Evolutionary conservation across 2,113 vertebrate species (phyloP).

Genomic region (Tragulus kanchil): DNA sequence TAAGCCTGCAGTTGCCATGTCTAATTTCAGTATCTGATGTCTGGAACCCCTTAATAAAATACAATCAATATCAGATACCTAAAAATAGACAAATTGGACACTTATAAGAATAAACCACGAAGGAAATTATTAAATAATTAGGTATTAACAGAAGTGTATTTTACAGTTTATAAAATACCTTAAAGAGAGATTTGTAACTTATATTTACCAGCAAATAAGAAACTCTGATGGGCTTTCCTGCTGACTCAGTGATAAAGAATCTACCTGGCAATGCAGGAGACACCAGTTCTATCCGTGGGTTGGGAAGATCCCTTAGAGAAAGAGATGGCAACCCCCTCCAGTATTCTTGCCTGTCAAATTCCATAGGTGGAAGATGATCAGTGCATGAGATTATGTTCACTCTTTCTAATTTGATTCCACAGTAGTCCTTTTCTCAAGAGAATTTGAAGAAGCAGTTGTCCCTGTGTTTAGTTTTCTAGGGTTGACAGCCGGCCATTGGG

Average conservation of each 20-base stretch:
- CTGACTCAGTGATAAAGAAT: background rate
- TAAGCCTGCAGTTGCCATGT: background rate
- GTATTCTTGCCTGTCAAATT: background rate
- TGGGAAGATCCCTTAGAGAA: background rate
- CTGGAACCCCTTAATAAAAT: background rate
- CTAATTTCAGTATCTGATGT: background rate
- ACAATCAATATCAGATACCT: background rate
- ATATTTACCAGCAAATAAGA: background rate
- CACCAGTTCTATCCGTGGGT: background rate
- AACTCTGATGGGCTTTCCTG: background rate
- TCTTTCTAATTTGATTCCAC: constrained; percentile 92
- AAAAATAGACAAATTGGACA: background rate
- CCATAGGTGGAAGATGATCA: constrained; percentile 51
- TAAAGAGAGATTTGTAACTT: background rate
- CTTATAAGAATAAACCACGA: background rate
- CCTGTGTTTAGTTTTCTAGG: constrained; percentile 96
- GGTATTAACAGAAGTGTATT: background rate
- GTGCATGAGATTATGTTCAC: constrained; percentile 90
- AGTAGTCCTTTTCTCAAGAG: constrained; percentile 92
- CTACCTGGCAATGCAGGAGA: background rate
- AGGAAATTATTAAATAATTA: background rate
- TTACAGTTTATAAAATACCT: background rate
- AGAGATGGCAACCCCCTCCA: background rate
- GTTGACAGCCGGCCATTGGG: constrained; percentile 93
- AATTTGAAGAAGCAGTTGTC: constrained; percentile 94